Conservation (phyloP, 2,888 invertebrate genomes). For the Drosophila kokeensis region DNA sequence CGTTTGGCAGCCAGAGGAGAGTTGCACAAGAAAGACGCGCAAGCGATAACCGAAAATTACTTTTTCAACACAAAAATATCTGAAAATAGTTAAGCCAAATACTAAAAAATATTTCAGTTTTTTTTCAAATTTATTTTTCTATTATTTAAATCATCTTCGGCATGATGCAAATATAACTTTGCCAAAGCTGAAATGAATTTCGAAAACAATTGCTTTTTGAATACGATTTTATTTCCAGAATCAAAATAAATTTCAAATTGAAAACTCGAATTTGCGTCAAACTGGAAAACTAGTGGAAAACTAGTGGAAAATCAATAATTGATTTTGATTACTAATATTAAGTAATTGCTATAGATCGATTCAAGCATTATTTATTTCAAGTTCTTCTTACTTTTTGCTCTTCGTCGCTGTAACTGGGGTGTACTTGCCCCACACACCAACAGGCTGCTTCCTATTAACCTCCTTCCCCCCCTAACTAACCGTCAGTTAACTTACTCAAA, state of each 20-base stretch:
- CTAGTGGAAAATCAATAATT: no score
- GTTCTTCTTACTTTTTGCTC: no score
- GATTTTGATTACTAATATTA: accelerated
- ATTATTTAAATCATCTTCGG: not conserved
- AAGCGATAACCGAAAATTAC: not conserved
- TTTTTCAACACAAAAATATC: not conserved
- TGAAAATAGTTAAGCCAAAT: not conserved
- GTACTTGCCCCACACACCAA: no score
- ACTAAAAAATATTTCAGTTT: not conserved
- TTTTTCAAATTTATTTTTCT: not conserved
- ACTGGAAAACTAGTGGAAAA: not conserved
- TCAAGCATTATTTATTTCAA: no score
- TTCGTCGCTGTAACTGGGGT: no score
- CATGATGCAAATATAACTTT: not conserved
- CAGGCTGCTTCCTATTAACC: no score
- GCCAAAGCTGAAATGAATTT: no score
- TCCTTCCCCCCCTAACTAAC: no score
- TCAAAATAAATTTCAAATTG: not conserved
- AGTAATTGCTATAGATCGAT: no score
- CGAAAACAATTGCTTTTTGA: no score
- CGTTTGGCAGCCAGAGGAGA: constrained; percentile 25
- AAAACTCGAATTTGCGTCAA: not conserved
- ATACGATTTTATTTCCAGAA: not conserved
- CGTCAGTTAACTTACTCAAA: no score
- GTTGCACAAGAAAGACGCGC: not conserved